Base-by-base conservation (phyloP, 2,113 vertebrate species). In the Gymnocephalus cernua region DNA sequence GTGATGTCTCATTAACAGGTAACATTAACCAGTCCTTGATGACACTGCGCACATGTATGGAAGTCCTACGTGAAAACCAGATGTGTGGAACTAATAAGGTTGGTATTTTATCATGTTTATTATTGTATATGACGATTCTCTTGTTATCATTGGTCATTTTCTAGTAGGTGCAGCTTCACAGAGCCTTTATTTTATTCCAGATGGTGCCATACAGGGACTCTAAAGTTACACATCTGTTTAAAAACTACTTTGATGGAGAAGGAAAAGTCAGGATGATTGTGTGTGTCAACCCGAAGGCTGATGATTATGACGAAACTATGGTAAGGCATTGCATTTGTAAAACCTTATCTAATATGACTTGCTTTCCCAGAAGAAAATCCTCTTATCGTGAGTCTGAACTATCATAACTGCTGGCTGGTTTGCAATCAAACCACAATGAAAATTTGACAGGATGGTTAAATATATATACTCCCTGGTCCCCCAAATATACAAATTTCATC, bases 201-300 rank as follows among this genome's bases (percentile, higher is more conserved):
- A 99, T 99, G 97, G 98, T 99, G 70, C 98, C 98, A 0, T 99
- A 99, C 92, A 95, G 98, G 89, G 98, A 99, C 86, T 99, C 98
- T 50, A 99, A 99, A 92, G 95, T 99, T 67, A 99, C 98, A 16
- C 98, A 98, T 65, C 95, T 99, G 9, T 99, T 99, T 89, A 99
- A 99, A 94, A 99, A 99, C 89, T 99, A 99, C 80, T 99, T 99
- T 67, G 98, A 99, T 5, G 98, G 98, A 0, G 98, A 99, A 89
- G 98, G 98, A 5, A 99, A 99, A 92, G 98, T 99, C 23, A 94
- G 97, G 25, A 98, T 99, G 98, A 95, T 99, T 0, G 97, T 99
- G 35, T 99, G 98, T 9, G 97, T 99, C 29, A 99, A 99, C 50
- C 98, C 98, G 6, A 99, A 98, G 77, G 96, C 97, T 0, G 98